These are phyloP conservation scores for Anthonomus grandis DNA, from an alignment of 1,140 invertebrate species.

Conservation along the genomic window DNA sequence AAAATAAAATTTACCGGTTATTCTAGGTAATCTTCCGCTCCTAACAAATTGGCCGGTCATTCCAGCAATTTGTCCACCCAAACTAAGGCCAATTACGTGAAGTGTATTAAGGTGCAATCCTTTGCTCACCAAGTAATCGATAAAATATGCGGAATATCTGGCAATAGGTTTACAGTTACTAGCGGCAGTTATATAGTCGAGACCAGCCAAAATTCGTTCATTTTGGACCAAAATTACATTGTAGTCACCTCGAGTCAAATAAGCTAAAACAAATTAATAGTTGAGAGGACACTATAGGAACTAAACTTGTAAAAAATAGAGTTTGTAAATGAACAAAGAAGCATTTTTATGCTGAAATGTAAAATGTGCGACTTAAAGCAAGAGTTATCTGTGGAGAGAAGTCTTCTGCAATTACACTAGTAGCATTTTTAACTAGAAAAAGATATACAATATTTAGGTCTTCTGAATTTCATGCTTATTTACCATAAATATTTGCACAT, in stretches of 20 bases:
- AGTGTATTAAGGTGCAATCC: slow-evolving; percentile 20
- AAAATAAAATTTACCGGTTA: slow-evolving; percentile 39
- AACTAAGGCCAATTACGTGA: slow-evolving; percentile 52
- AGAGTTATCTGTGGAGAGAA: not conserved
- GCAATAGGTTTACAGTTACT: slow-evolving; percentile 52
- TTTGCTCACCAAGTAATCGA: slow-evolving; percentile 50
- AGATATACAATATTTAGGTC: not conserved
- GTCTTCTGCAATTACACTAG: not conserved
- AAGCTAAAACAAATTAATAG: slow-evolving; percentile 42
- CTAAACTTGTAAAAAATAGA: not conserved
- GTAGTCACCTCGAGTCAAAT: slow-evolving; percentile 47
- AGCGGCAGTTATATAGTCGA: slow-evolving; percentile 51
- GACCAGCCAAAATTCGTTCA: slow-evolving; percentile 47
- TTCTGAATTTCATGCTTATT: no score
- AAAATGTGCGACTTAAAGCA: not conserved
- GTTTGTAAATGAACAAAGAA: not conserved
- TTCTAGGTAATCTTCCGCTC: slow-evolving; percentile 40
- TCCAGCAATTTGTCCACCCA: slow-evolving; percentile 49
- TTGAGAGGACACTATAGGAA: not conserved
- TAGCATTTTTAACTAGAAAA: not conserved
- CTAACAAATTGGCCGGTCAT: slow-evolving; percentile 24
- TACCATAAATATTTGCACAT: no score
- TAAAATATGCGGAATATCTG: slow-evolving; percentile 47
- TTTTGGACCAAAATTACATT: slow-evolving; percentile 52
- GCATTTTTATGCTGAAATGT: not conserved